Conservation (phyloP, 1,140 invertebrate species). For the Aradophagus sp. region DNA sequence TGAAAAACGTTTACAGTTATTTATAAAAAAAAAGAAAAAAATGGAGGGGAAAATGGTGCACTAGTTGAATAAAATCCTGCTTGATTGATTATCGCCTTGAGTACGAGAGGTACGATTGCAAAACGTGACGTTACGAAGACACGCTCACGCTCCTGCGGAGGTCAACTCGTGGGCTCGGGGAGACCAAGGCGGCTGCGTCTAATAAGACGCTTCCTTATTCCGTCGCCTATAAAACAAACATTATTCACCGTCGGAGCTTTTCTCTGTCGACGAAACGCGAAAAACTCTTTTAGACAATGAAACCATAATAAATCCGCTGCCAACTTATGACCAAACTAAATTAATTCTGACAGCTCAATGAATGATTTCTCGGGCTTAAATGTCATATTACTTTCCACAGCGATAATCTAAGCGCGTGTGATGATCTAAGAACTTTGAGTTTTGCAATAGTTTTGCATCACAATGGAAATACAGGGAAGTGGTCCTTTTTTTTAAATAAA, state of each 20-base stretch:
- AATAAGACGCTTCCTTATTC: conserved; percentile 71
- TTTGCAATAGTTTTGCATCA: no score
- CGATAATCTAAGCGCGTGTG: conserved; percentile 9
- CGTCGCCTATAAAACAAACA: conserved; percentile 67
- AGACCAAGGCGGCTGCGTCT: conserved; percentile 63
- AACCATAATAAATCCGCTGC: conserved; percentile 37
- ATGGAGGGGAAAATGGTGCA: no score
- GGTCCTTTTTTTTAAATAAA: no score
- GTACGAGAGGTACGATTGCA: conserved; percentile 20
- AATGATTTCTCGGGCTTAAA: conserved; percentile 42
- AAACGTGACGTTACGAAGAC: conserved; percentile 44
- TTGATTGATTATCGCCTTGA: conserved; percentile 37
- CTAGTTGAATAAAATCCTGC: conserved; percentile 21
- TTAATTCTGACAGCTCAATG: conserved; percentile 34
- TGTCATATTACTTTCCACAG: conserved; percentile 20
- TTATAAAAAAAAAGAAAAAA: no score
- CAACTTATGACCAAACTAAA: conserved; percentile 32
- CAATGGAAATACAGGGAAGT: no score
- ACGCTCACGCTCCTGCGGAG: conserved; percentile 48
- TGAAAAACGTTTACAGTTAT: no score
- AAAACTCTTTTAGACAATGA: conserved; percentile 38
- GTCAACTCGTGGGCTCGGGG: conserved; percentile 52
- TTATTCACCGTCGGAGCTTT: conserved; percentile 65
- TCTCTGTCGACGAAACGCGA: no score
- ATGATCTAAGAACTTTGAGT: no score